Evolutionary conservation across 2,113 vertebrate genomes (phyloP), one percentile per base, ranked within the genome.

Genomic region (Antigone vipio): DNA sequence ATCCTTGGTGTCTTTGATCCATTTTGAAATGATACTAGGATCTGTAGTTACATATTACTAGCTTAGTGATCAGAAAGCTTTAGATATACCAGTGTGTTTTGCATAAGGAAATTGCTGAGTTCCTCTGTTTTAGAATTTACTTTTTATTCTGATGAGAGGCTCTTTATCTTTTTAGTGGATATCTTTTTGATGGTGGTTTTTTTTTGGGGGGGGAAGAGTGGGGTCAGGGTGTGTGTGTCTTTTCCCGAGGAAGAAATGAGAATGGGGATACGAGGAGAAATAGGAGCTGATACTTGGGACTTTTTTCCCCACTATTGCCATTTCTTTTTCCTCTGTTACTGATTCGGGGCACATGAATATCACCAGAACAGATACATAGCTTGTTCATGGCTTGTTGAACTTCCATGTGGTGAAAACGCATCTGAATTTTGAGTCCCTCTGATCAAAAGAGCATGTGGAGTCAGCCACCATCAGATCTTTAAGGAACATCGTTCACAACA

Each of bases 31-130:
- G 18, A 67, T 94, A 80, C 6, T 52, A 81, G 53, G 40, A 29
- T 92, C n/a, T 78, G n/a, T 91, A 80, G 52, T 88, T 63, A 63
- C 7, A 16, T 71, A 29, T 88, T 64, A 50, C 44, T 60, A 85
- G 35, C 92, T 88, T 94, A 94, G 49, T 45, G 56, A 96, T 95
- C 47, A 89, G 84, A 73, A 94, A 92, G 52, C 91, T 79, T 96
- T 92, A 95, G 96, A 95, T 92, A 40, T 40, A 59, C 18, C 4
- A 15, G 9, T 78, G 9, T 78, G 45, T 78, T 93, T 95, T 73
- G 32, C 77, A 50, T 83, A 83, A 93, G 67, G 77, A 91, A 92
- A 75, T 42, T 18, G 15, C 63, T 45, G 72, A 90, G 30, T 67
- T 88, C 30, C 8, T 71, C 22, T 71, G 22, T 21, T 68, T 68